Conservation (phyloP, 2,888 invertebrate species). For the Sarcophaga subvicina region DNA sequence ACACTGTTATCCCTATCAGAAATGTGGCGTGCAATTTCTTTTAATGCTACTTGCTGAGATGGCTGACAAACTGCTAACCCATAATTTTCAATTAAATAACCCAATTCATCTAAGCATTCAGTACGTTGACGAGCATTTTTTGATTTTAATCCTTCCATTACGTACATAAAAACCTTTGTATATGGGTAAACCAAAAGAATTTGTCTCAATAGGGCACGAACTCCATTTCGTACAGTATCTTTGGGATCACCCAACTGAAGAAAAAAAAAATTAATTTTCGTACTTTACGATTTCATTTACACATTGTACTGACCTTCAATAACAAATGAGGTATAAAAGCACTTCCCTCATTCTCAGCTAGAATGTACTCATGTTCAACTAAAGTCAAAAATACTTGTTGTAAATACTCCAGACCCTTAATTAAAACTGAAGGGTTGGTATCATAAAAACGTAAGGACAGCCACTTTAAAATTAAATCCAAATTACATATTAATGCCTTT, state of each 20-base stretch:
- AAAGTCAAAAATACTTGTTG: slow-evolving; percentile 91
- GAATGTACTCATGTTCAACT: slow-evolving; percentile 90
- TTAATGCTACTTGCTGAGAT: slow-evolving; percentile 88
- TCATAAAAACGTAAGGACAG: slow-evolving; percentile 98
- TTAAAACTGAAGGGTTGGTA: slow-evolving; percentile 98
- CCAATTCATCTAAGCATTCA: slow-evolving; percentile 97
- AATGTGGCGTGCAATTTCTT: slow-evolving; percentile 95
- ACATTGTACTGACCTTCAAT: slow-evolving; percentile 86
- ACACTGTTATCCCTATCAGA: slow-evolving; percentile 98
- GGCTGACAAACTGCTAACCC: slow-evolving; percentile 93
- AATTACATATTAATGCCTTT: slow-evolving; percentile 91
- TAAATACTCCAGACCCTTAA: slow-evolving; percentile 97
- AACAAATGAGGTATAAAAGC: slow-evolving; percentile 97
- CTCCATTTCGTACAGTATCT: slow-evolving; percentile 95
- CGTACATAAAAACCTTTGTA: slow-evolving; percentile 92
- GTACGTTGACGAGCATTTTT: slow-evolving; percentile 98
- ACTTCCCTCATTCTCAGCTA: slow-evolving; percentile 95
- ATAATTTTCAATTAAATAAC: slow-evolving; percentile 91
- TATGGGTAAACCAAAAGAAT: slow-evolving; percentile 94
- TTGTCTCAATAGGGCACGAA: slow-evolving; percentile 91
- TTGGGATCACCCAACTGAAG: slow-evolving; percentile 95
- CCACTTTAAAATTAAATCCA: slow-evolving; percentile 98
- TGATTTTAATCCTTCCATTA: slow-evolving; percentile 97
- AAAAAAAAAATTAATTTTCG: neutral
- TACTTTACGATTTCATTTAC: neutral